Evolutionary conservation across 30 jellyfish, hydroid and myxozoan genomes (phyloP).

Genomic region (Chrysaora quinquecirrha): DNA sequence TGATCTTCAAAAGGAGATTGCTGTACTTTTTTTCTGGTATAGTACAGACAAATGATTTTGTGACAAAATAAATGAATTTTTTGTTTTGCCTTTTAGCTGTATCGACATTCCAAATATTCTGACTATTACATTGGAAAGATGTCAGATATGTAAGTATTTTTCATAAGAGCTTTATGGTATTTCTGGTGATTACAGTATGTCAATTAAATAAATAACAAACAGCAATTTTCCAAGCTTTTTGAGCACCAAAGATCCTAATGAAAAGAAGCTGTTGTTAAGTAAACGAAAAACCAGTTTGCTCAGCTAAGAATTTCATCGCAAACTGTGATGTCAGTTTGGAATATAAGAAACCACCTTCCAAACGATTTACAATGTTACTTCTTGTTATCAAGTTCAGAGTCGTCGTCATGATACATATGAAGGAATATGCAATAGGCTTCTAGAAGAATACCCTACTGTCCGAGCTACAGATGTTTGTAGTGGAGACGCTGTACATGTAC

Average conservation of each 20-base stretch:
- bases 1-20: not conserved
- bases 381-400: too few species aligned
- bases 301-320: too few species aligned
- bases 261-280: too few species aligned
- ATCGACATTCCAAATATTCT: constrained; percentile 87
- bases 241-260: not conserved
- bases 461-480: too few species aligned
- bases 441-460: too few species aligned
- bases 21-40: not conserved
- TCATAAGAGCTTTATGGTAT: not conserved
- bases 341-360: too few species aligned
- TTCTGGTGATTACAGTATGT: constrained; percentile 1
- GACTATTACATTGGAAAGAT: constrained; percentile 68
- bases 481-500: too few species aligned
- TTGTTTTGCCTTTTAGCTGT: constrained; percentile 57
- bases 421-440: too few species aligned
- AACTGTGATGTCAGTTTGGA: too few species aligned
- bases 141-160: constrained; percentile 44
- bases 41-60: not conserved
- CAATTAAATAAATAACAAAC: not conserved
- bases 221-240: not conserved
- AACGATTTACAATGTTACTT: too few species aligned
- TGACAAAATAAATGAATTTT: not conserved
- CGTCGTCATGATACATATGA: too few species aligned
- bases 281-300: too few species aligned